Evolutionary conservation across 2,797 vertebrate genomes (phyloP).

Genomic region (Megaceryle alcyon): DNA sequence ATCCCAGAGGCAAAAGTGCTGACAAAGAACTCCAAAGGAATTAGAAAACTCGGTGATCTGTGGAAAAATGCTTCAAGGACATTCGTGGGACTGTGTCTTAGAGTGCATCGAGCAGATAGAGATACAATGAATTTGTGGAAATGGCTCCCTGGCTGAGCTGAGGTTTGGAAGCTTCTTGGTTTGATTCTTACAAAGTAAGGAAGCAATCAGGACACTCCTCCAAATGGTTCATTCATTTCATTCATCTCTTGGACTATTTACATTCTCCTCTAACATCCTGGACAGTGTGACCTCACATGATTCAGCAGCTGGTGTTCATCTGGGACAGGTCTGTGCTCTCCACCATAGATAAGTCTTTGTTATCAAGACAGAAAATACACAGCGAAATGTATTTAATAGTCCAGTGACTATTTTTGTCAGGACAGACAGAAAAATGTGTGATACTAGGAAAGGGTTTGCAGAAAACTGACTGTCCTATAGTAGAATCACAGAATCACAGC

Average conservation of each 20-base stretch:
- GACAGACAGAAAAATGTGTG: background rate
- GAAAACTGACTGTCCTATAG: background rate
- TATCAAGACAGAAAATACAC: background rate
- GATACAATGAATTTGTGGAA: background rate
- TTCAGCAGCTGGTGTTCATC: background rate
- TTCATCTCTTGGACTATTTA: background rate
- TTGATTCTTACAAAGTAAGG: background rate
- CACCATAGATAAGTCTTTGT: background rate
- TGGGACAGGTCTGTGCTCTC: background rate
- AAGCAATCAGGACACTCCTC: background rate
- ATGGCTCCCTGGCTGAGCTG: background rate
- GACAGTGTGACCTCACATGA: background rate
- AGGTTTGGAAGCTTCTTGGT: background rate
- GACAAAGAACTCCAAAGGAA: constrained; percentile 6
- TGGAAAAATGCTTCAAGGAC: background rate
- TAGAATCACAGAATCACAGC: background rate
- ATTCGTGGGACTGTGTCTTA: background rate
- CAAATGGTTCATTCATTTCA: background rate
- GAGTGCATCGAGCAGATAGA: background rate
- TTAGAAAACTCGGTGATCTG: constrained; percentile 7
- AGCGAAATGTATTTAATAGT: background rate
- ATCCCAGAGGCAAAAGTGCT: background rate
- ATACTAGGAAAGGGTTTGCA: background rate
- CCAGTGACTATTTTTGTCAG: background rate
- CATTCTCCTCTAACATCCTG: background rate